phyloP scores from a whole-genome alignment of 2,888 invertebrate species.

The Scaptomyza cyrtandrae region DNA sequence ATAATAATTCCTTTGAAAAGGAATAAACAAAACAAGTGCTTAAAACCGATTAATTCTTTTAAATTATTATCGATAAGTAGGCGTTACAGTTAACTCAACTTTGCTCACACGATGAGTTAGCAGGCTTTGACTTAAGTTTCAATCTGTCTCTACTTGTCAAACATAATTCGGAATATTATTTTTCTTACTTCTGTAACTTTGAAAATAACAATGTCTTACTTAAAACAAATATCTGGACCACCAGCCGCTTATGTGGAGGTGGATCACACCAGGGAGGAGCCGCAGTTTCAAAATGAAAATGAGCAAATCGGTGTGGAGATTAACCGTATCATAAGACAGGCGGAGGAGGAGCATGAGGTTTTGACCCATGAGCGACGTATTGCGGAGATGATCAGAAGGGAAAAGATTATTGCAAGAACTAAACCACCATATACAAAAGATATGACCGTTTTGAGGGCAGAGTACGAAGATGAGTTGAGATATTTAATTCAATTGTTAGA shows the following conservation, averaged over 20 bases:
- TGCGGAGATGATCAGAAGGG: slow-evolving; percentile 31
- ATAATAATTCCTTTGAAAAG: too few species aligned
- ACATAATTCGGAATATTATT: neutral
- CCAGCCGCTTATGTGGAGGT: slow-evolving; percentile 48
- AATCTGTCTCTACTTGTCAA: neutral
- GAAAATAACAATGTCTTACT: neutral
- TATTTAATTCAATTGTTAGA: slow-evolving; percentile 18
- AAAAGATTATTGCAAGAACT: slow-evolving; percentile 22
- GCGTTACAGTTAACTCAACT: neutral
- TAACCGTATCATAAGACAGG: slow-evolving; percentile 31
- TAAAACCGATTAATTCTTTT: neutral
- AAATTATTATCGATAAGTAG: neutral
- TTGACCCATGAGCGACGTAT: slow-evolving; percentile 14
- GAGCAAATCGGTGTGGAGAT: slow-evolving; percentile 16
- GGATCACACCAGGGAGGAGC: slow-evolving; percentile 8
- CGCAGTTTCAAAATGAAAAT: neutral
- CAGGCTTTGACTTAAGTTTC: slow-evolving; percentile 18
- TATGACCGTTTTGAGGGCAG: slow-evolving; percentile 3
- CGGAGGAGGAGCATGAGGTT: slow-evolving; percentile 45
- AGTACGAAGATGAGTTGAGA: slow-evolving; percentile 18
- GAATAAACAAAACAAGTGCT: neutral
- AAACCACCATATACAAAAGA: slow-evolving; percentile 20
- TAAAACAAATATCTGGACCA: slow-evolving; percentile 8
- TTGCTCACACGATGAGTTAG: too few species aligned
- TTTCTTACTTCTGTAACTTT: too few species aligned